Percentiles rank a stretch among this genome's conserved stretches.
phyloP scores from a whole-genome alignment of 2,113 vertebrate genomes.

The Aegypius monachus region DNA sequence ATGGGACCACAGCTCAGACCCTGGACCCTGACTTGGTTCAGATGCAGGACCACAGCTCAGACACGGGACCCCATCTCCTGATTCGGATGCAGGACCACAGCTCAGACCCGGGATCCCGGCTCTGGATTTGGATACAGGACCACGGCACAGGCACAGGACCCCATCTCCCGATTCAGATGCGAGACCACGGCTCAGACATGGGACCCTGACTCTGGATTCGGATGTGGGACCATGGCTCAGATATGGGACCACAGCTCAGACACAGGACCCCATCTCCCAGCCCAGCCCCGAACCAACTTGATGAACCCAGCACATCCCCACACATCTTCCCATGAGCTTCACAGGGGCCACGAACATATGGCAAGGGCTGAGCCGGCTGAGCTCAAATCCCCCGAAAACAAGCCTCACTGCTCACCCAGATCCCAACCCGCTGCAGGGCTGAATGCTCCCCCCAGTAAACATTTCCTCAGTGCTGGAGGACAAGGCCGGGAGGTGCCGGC shows the following conservation, averaged over 20 bases:
- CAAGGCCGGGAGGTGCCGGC: background rate
- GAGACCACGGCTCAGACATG: background rate
- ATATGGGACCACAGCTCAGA: background rate
- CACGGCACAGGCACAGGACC: background rate
- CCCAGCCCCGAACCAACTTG: background rate
- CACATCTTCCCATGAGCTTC: background rate
- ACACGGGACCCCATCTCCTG: background rate
- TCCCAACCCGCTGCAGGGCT: fast-evolving
- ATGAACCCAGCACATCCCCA: fast-evolving
- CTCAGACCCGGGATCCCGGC: too few relatives aligned
- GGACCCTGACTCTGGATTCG: too few relatives aligned
- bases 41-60: background rate
- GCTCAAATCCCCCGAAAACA: background rate
- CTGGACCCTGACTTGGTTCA: too few relatives aligned
- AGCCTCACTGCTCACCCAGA: fast-evolving
- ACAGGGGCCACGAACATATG: fast-evolving
- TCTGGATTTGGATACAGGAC: background rate
- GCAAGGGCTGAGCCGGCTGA: background rate
- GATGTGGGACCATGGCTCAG: too few relatives aligned
- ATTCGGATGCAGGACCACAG: fast-evolving
- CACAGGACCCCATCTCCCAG: background rate
- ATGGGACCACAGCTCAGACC: too few relatives aligned
- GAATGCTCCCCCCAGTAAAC: background rate
- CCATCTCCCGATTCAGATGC: fast-evolving
- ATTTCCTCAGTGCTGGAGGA: background rate